Conservation (phyloP, 1,140 invertebrate species). For the Goniozus legneri region DNA sequence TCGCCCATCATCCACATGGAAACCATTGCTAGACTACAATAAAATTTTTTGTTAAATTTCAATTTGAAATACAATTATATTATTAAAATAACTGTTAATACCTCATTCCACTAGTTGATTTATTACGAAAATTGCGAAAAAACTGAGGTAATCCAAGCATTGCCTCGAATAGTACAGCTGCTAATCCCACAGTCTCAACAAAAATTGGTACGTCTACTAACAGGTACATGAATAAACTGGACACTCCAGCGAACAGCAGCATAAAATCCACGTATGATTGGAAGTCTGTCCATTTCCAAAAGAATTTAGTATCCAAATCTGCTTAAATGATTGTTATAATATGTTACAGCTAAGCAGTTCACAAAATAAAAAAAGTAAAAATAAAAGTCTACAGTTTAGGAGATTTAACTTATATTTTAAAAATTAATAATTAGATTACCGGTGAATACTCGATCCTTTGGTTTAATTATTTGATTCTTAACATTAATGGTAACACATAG, state of each 20-base stretch:
- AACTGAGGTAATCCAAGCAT: conserved; percentile 94
- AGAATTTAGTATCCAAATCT: conserved; percentile 89
- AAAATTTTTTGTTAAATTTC: not conserved
- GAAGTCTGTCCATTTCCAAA: conserved; percentile 99
- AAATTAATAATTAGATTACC: conserved; percentile 58
- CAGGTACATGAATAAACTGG: conserved; percentile 83
- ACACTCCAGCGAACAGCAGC: conserved; percentile 76
- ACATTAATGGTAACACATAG: conserved; percentile 86
- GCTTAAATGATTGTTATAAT: conserved; percentile 38
- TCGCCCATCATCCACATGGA: conserved; percentile 94
- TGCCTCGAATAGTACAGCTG: conserved; percentile 94
- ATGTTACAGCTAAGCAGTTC: conserved; percentile 2
- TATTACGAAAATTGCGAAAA: conserved; percentile 80
- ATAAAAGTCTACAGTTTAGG: conserved; percentile 5
- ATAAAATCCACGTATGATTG: conserved; percentile 94
- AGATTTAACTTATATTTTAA: not conserved
- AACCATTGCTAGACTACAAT: conserved; percentile 81
- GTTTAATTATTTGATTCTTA: conserved; percentile 76
- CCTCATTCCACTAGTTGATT: conserved; percentile 97
- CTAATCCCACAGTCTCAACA: conserved; percentile 86
- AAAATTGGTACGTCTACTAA: conserved; percentile 78
- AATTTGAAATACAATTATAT: not conserved
- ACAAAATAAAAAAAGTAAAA: not conserved
- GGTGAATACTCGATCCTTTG: conserved; percentile 77
- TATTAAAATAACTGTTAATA: conserved; percentile 46